Percentiles rank a stretch among this genome's conserved stretches.
These are phyloP conservation scores for Oryzias melastigma DNA, from an alignment of 2,113 vertebrate genomes.

Conservation along the genomic window DNA sequence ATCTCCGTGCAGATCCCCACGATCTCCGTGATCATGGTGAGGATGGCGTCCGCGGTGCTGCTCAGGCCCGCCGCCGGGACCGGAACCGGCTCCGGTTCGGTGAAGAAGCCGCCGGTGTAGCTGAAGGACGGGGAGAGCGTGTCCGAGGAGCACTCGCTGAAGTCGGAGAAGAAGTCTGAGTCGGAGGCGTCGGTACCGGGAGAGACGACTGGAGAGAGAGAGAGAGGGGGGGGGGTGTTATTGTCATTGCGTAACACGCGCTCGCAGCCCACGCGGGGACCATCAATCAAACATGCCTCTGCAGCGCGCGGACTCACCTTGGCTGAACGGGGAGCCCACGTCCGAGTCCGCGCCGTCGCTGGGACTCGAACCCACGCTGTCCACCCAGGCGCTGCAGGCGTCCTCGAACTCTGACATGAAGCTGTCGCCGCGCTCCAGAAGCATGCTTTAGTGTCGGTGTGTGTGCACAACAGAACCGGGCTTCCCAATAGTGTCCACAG, in stretches of 20 bases:
- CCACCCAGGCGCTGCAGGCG: slow-evolving; percentile 71
- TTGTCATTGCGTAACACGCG: slow-evolving; percentile 44
- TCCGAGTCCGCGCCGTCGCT: slow-evolving; percentile 55
- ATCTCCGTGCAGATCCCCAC: slow-evolving; percentile 86
- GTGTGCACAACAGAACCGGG: not conserved
- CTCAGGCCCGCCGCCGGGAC: slow-evolving; percentile 74
- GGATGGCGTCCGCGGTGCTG: slow-evolving; percentile 89
- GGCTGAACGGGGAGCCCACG: slow-evolving; percentile 60
- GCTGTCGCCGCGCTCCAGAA: slow-evolving; percentile 66
- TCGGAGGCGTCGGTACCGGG: slow-evolving; percentile 77
- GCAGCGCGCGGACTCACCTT: slow-evolving; percentile 49
- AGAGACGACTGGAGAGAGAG: slow-evolving; percentile 76
- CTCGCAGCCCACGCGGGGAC: slow-evolving; percentile 9
- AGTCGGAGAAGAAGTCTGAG: slow-evolving; percentile 83
- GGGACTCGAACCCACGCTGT: slow-evolving; percentile 65
- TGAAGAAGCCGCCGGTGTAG: slow-evolving; percentile 87
- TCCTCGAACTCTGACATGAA: slow-evolving; percentile 73
- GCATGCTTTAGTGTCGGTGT: slow-evolving; percentile 29
- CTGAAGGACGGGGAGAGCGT: slow-evolving; percentile 82
- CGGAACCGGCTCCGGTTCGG: slow-evolving; percentile 74
- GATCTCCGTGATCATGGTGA: slow-evolving; percentile 95
- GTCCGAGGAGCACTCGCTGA: slow-evolving; percentile 78
- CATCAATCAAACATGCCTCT: not conserved
- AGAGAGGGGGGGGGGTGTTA: slow-evolving; percentile 34
- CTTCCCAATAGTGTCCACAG: slow-evolving; percentile 3